These are phyloP conservation scores for Orientallactaga sibirica DNA, from an alignment of 2,797 vertebrate species.

Conservation along the genomic window DNA sequence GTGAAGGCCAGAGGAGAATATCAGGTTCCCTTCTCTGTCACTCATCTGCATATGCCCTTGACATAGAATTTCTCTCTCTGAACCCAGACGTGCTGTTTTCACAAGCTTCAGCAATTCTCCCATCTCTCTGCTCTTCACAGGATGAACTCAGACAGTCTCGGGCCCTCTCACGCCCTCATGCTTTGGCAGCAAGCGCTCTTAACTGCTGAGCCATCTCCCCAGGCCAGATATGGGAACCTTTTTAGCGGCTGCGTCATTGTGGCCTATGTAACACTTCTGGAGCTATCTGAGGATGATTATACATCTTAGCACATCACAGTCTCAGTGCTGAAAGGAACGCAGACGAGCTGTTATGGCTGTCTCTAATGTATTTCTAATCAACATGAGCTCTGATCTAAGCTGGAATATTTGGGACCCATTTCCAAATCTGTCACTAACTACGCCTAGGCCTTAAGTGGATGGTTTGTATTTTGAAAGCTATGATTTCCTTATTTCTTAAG, in stretches of 20 bases:
- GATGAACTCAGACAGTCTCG: too few relatives aligned
- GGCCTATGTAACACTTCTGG: not conserved
- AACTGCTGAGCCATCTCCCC: too few relatives aligned
- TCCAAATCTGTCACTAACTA: slow-evolving; percentile 13
- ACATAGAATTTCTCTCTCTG: too few relatives aligned
- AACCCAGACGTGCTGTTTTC: too few relatives aligned
- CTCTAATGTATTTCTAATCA: slow-evolving; percentile 15
- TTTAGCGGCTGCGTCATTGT: not conserved
- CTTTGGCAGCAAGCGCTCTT: too few relatives aligned
- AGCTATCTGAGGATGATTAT: slow-evolving; percentile 16
- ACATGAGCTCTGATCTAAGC: not conserved
- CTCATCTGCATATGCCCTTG: too few relatives aligned
- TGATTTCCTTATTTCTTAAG: slow-evolving; percentile 40
- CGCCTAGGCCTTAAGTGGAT: slow-evolving; percentile 49
- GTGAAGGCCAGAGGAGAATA: too few relatives aligned
- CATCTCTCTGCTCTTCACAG: too few relatives aligned
- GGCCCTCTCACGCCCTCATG: too few relatives aligned
- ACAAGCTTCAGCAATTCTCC: too few relatives aligned
- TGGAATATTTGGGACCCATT: not conserved
- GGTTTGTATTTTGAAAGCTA: slow-evolving; percentile 30
- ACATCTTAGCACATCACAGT: slow-evolving; percentile 8
- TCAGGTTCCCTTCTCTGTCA: too few relatives aligned
- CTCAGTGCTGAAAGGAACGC: not conserved
- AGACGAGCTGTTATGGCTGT: not conserved
- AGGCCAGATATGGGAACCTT: not conserved